Evolutionary conservation across 2,797 vertebrate genomes (phyloP).

Genomic region (Gymnothorax reevesii): DNA sequence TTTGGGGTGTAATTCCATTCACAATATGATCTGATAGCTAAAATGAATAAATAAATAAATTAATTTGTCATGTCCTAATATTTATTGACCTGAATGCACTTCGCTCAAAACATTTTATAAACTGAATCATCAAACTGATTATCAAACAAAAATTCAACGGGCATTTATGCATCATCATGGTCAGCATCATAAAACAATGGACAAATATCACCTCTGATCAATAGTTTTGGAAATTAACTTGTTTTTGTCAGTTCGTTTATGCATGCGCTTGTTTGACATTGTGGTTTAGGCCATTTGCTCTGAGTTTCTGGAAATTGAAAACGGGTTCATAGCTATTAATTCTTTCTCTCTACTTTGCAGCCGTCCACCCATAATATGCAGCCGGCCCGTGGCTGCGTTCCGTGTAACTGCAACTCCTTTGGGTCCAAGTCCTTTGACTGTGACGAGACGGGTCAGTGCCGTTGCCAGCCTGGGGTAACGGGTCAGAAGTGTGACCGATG

Average conservation of each 20-base stretch:
- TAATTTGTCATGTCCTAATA: no score
- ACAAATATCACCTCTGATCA: neutral
- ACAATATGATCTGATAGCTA: no score
- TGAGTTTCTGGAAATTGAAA: neutral
- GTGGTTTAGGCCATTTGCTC: neutral
- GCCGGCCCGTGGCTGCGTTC: conserved; percentile 78
- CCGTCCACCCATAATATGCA: conserved; percentile 79
- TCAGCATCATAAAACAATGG: neutral
- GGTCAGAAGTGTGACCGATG: conserved; percentile 93
- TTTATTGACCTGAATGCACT: neutral
- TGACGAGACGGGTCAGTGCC: conserved; percentile 85
- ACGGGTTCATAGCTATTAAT: neutral
- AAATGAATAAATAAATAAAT: no score
- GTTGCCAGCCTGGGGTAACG: conserved; percentile 89
- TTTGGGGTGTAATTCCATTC: no score
- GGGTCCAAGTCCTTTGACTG: conserved; percentile 98
- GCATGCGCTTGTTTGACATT: neutral
- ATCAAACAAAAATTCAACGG: neutral
- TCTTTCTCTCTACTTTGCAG: conserved; percentile 59
- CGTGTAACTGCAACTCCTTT: conserved; percentile 96
- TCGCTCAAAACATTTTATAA: neutral
- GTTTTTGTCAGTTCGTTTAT: neutral
- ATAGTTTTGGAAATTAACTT: neutral
- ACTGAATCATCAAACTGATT: neutral
- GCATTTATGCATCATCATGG: neutral